Percentiles rank a stretch among this genome's conserved stretches.
Conservation (phyloP, 2,888 invertebrate genomes). For the Nezara viridula region DNA sequence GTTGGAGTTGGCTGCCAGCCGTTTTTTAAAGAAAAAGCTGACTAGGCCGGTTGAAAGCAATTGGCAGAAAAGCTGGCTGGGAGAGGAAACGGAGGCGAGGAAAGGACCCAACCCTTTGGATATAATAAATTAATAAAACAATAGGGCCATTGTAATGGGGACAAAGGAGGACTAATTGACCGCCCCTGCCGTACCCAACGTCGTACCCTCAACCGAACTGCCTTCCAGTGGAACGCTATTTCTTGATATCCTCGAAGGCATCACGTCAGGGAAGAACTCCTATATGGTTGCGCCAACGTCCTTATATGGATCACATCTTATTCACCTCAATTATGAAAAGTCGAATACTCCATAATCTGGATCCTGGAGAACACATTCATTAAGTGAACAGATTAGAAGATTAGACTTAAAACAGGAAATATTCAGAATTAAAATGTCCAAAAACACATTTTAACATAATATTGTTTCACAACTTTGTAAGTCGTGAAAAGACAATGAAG, state of each 20-base stretch:
- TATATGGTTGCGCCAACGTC: not conserved
- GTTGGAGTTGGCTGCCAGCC: not conserved
- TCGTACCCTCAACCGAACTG: constrained; percentile 5
- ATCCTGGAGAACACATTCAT: too few species aligned
- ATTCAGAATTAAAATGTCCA: too few species aligned
- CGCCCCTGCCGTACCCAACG: constrained; percentile 26
- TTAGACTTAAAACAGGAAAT: too few species aligned
- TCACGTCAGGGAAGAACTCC: not conserved
- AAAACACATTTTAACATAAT: too few species aligned
- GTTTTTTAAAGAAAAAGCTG: constrained; percentile 16
- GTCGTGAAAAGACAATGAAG: too few species aligned
- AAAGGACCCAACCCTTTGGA: constrained; percentile 50
- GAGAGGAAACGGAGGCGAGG: constrained; percentile 32
- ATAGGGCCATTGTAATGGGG: constrained; percentile 50
- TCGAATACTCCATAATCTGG: too few species aligned
- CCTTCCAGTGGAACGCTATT: not conserved
- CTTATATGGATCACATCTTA: not conserved
- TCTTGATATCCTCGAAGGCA: not conserved
- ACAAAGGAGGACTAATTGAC: constrained; percentile 50
- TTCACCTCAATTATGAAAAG: not conserved
- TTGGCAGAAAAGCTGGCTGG: constrained; percentile 42
- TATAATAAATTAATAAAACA: constrained; percentile 57
- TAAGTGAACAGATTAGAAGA: too few species aligned
- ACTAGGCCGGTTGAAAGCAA: constrained; percentile 30
- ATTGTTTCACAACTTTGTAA: too few species aligned